phyloP scores from a whole-genome alignment of 2,888 invertebrate species.

The Operophtera brumata region DNA sequence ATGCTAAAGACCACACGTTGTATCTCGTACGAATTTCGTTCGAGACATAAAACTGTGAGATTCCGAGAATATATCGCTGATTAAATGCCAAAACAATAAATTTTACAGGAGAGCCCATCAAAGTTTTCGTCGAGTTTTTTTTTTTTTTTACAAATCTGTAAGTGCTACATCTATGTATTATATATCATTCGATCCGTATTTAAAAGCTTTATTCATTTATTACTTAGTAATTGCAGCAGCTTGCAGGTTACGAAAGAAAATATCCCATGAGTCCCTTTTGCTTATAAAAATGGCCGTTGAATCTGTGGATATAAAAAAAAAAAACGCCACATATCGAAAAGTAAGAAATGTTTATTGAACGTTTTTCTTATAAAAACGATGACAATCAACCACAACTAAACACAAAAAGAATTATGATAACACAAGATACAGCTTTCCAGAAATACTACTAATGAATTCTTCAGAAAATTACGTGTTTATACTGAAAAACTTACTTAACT shows the following conservation, averaged over 20 bases:
- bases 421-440: background rate
- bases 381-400: background rate
- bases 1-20: no score
- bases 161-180: background rate
- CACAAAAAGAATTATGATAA: background rate
- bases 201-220: conserved; percentile 2
- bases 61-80: background rate
- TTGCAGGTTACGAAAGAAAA: background rate
- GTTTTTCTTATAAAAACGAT: background rate
- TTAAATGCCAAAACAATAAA: background rate
- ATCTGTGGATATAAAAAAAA: background rate
- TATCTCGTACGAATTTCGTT: no score
- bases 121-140: background rate
- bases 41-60: no score
- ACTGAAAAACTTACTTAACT: background rate
- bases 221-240: background rate
- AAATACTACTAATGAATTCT: background rate
- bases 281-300: background rate
- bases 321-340: background rate
- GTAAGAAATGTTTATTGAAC: background rate
- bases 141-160: background rate
- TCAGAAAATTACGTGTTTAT: background rate
- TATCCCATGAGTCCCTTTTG: background rate
- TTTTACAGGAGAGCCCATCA: conserved; percentile 1
- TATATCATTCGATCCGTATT: conserved; percentile 9